Base-by-base conservation (phyloP, 1,140 invertebrate genomes). In the Zaprionus inermis region DNA sequence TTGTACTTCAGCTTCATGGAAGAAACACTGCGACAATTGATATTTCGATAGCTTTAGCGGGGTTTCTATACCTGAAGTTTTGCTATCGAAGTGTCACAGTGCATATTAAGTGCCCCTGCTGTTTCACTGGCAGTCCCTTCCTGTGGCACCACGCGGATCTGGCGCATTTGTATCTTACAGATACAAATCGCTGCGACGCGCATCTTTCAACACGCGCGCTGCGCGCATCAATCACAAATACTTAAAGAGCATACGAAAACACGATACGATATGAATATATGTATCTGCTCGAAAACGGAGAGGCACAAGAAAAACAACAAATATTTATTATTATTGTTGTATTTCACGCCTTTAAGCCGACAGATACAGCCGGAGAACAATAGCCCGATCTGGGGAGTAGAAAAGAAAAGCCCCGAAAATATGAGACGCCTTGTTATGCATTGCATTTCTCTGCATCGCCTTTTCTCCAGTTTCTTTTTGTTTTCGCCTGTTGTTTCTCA, bases 311-410 rank as follows among this genome's bases (percentile, higher is more conserved):
- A 46, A 11, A 49, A 49, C 52, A 83, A 86, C 76, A 86, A 88
- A 88, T 83, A 83, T 89, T 88, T 89, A 83, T 86, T 72, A 61
- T 72, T 83, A 78, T 88, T 79, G 58, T 83, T 83, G 79, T 60
- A 67, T 73, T 88, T 88, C 83, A 88, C 84, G 83, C 83, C 83
- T 83, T 79, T 88, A 83, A 88, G 79, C 77, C 73, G 84, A 89
- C 83, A 88, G 84, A 83, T 82, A 79, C 76, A 82, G 60, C 49
- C 30, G 61, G 46, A 67, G 63, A 70, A 69, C 55, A 59, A 58
- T 59, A 52, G 58, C 44, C 22, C 41, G 30, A 16, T 28, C 24
- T 28, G 24, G 24, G 20, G 3, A 46, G 67, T 54, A 34, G 20
- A 66, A 55, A 70, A 84, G 78, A 83, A 85, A 85, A 83, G 81